These are phyloP conservation scores for Rhagonycha fulva DNA, from an alignment of 2,888 invertebrate genomes.

Conservation along the genomic window DNA sequence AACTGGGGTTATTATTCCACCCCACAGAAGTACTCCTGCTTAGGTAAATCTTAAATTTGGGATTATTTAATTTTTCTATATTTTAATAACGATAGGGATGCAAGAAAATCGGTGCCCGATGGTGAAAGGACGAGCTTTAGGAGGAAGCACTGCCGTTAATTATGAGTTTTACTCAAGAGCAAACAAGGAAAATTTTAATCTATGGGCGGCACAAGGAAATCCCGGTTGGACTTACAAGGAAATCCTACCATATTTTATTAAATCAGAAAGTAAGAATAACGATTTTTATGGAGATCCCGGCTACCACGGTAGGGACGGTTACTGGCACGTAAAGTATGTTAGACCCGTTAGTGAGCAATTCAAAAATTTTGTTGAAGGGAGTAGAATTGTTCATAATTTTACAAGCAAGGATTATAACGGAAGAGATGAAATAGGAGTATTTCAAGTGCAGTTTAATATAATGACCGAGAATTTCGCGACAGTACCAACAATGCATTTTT, in stretches of 20 bases:
- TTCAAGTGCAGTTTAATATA: constrained; percentile 65
- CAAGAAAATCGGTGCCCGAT: neutral
- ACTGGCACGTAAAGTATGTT: neutral
- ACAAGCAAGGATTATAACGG: constrained; percentile 60
- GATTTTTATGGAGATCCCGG: neutral
- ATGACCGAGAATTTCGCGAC: constrained; percentile 62
- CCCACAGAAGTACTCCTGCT: constrained; percentile 1
- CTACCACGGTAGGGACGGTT: neutral
- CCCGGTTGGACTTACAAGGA: neutral
- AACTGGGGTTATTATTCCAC: constrained; percentile 3
- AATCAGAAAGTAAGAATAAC: neutral
- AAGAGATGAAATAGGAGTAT: constrained; percentile 65
- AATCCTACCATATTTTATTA: neutral
- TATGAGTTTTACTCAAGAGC: neutral
- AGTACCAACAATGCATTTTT: constrained; percentile 70
- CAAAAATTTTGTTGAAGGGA: neutral
- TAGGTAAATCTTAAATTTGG: neutral
- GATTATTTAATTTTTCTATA: neutral
- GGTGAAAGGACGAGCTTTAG: neutral
- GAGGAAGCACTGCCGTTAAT: neutral
- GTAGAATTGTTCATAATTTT: neutral
- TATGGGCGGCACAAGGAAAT: neutral
- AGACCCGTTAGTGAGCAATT: neutral
- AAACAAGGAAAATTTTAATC: neutral
- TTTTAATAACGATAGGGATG: neutral